Base-by-base conservation (phyloP, 2,888 invertebrate genomes). In the Trypoxylon attenuatum region DNA sequence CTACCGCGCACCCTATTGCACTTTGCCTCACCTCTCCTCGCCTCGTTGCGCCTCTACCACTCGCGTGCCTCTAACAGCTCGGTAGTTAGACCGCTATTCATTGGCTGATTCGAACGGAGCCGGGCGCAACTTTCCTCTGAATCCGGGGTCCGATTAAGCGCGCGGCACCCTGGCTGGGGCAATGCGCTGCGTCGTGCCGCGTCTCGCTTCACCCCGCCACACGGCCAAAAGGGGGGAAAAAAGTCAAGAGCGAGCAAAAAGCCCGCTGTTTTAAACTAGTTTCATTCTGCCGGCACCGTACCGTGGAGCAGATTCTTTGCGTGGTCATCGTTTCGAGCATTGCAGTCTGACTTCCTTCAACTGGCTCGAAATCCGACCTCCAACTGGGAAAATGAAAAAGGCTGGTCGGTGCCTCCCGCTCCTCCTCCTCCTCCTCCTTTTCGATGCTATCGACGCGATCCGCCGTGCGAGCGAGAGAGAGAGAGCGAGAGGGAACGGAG, bases 51-150 rank as follows among this genome's bases (percentile, higher is more conserved):
- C 62, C 67, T 46, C 46, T 47, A 38, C n/a, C n/a, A 42, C 57
- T 61, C 72, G 71, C 71, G 75, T 73, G 73, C 73, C 71, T 73
- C 60, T 79, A 75, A 79, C 76, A 73, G 72, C 63, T 55, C 62
- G 73, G 63, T 76, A 78, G 75, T 82, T 78, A 79, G 75, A 71
- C 60, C 52, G 59, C 76, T 73, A 82, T 82, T 82, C 80, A 81
- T 73, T 52, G 74, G 65, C 51, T 55, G 63, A 74, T 64, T 64
- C 61, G 45, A 46, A 42, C 41, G 21, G 57, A 38, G 33, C 46
- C 29, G 33, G 45, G 21, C 19, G 43, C 62, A 69, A 67, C 65
- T 65, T 71, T 57, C 53, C 56, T 49, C 50, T 55, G 47, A 57
- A 69, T 41, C 57, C 69, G 52, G 29, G 45, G 47, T 60, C 43